Conservation (phyloP, 2,888 invertebrate species). For the Drosophila phalerata region DNA sequence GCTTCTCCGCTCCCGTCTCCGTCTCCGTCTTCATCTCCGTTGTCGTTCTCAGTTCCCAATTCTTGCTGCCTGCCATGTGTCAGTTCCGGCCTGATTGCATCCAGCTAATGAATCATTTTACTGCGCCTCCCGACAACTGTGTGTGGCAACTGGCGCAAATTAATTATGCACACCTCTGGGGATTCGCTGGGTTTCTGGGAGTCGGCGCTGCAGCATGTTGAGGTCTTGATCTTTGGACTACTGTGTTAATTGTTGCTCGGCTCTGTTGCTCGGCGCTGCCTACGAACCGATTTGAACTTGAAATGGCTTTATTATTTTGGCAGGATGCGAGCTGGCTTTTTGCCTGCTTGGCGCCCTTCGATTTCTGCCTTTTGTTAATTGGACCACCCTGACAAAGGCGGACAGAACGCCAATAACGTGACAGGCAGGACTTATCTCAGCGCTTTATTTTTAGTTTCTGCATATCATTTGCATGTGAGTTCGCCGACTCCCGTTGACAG, state of each 20-base stretch:
- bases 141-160: constrained; percentile 77
- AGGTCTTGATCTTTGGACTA: constrained; percentile 85
- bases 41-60: not conserved
- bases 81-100: constrained; percentile 81
- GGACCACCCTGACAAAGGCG: constrained; percentile 66
- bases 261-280: constrained; percentile 27
- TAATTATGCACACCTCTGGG: constrained; percentile 84
- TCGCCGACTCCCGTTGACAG: constrained; percentile 44
- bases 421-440: constrained; percentile 57
- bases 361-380: constrained; percentile 64
- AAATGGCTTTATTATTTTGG: constrained; percentile 77
- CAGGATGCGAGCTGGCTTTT: constrained; percentile 41
- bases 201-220: constrained; percentile 50
- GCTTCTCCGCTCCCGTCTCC: constrained; percentile 29
- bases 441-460: constrained; percentile 52
- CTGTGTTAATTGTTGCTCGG: constrained; percentile 84
- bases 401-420: constrained; percentile 24
- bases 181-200: constrained; percentile 24
- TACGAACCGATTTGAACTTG: constrained; percentile 73
- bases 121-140: constrained; percentile 43
- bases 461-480: constrained; percentile 59
- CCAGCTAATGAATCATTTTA: constrained; percentile 84
- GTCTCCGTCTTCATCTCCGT: constrained; percentile 14
- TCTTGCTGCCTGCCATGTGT: constrained; percentile 57
- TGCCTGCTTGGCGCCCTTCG: constrained; percentile 51